Percentiles rank a stretch among this genome's conserved stretches.
Evolutionary conservation across 2,888 invertebrate genomes (phyloP).

Genomic region (Papilio elwesi): DNA sequence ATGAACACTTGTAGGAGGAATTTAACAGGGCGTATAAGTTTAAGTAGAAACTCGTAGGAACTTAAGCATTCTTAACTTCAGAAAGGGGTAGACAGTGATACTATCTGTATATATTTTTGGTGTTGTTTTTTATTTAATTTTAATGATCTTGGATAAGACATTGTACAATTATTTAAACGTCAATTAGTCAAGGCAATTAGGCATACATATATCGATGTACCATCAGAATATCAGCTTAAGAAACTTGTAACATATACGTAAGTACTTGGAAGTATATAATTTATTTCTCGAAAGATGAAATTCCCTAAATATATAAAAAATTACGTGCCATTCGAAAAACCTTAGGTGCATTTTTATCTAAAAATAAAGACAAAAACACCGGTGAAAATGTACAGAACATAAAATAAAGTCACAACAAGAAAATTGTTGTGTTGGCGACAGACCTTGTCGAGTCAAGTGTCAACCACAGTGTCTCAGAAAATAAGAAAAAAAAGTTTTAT

Average conservation of each 20-base stretch:
- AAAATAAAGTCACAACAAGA: background rate
- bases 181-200: no score
- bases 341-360: background rate
- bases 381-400: constrained; percentile 1
- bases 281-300: background rate
- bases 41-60: constrained; percentile 10
- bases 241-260: no score
- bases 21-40: constrained; percentile 30
- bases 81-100: constrained; percentile 11
- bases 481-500: constrained; percentile 28
- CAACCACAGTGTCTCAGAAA: constrained; percentile 1
- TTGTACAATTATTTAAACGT: no score
- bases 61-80: constrained; percentile 8
- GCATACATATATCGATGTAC: no score
- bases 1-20: constrained; percentile 21
- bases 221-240: no score
- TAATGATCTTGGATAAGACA: no score
- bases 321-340: background rate
- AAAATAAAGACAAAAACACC: constrained; percentile 12
- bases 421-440: constrained; percentile 24
- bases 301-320: background rate
- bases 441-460: constrained; percentile 25
- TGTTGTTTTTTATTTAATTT: background rate
- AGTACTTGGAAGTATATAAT: no score
- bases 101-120: background rate